Percentiles rank a stretch among this genome's conserved stretches.
These are phyloP conservation scores for Bos indicus DNA, from an alignment of 2,113 vertebrate genomes.

Conservation along the genomic window DNA sequence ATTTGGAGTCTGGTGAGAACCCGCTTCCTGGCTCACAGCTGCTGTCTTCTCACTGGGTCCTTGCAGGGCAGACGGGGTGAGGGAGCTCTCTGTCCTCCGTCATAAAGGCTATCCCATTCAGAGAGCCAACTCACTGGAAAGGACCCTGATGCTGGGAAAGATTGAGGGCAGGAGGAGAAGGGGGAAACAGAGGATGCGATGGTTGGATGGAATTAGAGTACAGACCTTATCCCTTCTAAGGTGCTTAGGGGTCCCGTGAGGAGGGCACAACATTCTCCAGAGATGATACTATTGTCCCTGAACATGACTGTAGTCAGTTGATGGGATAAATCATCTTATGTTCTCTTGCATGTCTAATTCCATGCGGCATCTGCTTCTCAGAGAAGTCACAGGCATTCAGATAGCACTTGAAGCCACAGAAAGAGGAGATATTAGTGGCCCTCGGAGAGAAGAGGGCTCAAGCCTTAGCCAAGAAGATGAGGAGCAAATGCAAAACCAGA, in stretches of 20 bases:
- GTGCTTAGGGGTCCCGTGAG: background rate
- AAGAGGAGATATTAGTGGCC: background rate
- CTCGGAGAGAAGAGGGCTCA: background rate
- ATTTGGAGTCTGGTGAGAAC: background rate
- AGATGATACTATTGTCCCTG: rapidly evolving
- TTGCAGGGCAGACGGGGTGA: rapidly evolving
- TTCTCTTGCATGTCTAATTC: background rate
- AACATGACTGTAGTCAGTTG: no score
- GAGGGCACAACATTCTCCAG: background rate
- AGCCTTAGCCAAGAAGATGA: background rate
- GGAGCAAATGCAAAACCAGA: background rate
- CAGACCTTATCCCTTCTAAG: rapidly evolving
- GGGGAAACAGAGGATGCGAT: rapidly evolving
- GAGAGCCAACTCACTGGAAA: background rate
- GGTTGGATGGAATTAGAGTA: background rate
- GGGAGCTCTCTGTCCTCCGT: no score
- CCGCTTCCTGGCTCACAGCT: background rate
- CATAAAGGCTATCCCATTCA: rapidly evolving
- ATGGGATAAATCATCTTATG: background rate
- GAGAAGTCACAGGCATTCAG: background rate
- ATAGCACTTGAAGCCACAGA: background rate
- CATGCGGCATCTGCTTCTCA: background rate
- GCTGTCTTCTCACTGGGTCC: background rate
- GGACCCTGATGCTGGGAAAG: background rate
- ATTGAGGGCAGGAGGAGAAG: background rate